A percentile compares a stretch with the other conserved stretches of the same genome.
Evolutionary conservation across 2,888 invertebrate species (phyloP).

Genomic region (Megamerina dolium): DNA sequence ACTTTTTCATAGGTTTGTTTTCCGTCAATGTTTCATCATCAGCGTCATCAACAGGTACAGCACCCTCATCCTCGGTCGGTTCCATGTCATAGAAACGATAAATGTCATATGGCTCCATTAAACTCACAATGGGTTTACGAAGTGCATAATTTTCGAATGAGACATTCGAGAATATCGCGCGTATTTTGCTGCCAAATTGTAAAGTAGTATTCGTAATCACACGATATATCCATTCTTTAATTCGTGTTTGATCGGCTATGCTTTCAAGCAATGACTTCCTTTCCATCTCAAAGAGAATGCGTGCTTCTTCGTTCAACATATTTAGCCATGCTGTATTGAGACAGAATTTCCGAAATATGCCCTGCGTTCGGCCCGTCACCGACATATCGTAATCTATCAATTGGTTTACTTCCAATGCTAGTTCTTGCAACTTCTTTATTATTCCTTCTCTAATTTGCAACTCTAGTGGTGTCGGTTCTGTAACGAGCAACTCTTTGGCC

Average conservation of each 20-base stretch:
- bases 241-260: conserved; percentile 33
- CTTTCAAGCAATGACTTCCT: conserved; percentile 28
- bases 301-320: conserved; percentile 29
- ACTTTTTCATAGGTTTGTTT: conserved; percentile 2
- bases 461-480: conserved; percentile 20
- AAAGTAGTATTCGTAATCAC: conserved; percentile 24
- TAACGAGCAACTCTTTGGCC: conserved; percentile 1
- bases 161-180: conserved; percentile 35
- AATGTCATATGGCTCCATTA: conserved; percentile 25
- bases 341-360: conserved; percentile 38
- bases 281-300: conserved; percentile 29
- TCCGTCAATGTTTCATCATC: conserved; percentile 2
- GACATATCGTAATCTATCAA: conserved; percentile 38
- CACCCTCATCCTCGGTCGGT: conserved; percentile 22
- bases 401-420: conserved; percentile 25
- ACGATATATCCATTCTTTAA: conserved; percentile 34
- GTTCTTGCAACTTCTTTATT: conserved; percentile 19
- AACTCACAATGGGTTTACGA: conserved; percentile 16
- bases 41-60: conserved; percentile 6
- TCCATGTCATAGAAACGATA: conserved; percentile 38
- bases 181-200: conserved; percentile 30
- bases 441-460: conserved; percentile 13
- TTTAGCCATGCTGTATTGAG: conserved; percentile 34
- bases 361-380: conserved; percentile 34
- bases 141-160: conserved; percentile 35